Evolutionary conservation across 2,888 invertebrate genomes (phyloP), one percentile per base, ranked within the genome.

Genomic region (Yponomeuta plumbellus): DNA sequence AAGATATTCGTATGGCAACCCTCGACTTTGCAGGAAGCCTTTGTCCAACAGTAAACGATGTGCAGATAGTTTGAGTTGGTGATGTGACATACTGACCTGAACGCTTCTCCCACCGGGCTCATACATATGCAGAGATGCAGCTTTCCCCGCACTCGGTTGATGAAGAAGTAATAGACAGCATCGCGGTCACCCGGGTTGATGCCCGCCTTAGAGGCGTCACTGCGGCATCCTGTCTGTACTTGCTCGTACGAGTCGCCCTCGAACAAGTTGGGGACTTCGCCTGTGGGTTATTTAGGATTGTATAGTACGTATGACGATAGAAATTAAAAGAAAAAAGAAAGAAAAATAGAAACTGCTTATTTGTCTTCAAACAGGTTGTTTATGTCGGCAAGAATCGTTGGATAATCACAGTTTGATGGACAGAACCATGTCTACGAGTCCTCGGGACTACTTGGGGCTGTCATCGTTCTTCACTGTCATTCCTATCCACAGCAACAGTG

Each of bases 261-360:
- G 75, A 95, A 97, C n/a, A 98, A 88, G 87, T 97, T 97, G 0
- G 97, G 97, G 1, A 98, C 97, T 79, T 98, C 97, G 64, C 96
- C 95, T 95, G 73, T 20, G 34, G 39, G 13, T 23, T 5, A 56
- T 20, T 22, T 20, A 21, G 11, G 5, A 23, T 40, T 44, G 8
- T 61, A 11, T 39, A 21, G 11, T 17, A 20, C 17, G 56, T n/a
- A 56, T 0, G 34, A 10, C 34, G 34, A 34, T 34, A 34, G 5
- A 8, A 26, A 26, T 5, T 34, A 0, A 34, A n/a, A n/a, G n/a
- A n/a, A n/a, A n/a, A n/a, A n/a, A n/a, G n/a, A n/a, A n/a, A n/a
- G n/a, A n/a, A n/a, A n/a, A n/a, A n/a, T n/a, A n/a, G n/a, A n/a
- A n/a, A n/a, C n/a, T n/a, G n/a, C n/a, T n/a, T n/a, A n/a, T n/a